Evolutionary conservation across 2,113 vertebrate species (phyloP), one percentile per base, ranked within the genome.

Genomic region (Pelecanoides urinatrix): DNA sequence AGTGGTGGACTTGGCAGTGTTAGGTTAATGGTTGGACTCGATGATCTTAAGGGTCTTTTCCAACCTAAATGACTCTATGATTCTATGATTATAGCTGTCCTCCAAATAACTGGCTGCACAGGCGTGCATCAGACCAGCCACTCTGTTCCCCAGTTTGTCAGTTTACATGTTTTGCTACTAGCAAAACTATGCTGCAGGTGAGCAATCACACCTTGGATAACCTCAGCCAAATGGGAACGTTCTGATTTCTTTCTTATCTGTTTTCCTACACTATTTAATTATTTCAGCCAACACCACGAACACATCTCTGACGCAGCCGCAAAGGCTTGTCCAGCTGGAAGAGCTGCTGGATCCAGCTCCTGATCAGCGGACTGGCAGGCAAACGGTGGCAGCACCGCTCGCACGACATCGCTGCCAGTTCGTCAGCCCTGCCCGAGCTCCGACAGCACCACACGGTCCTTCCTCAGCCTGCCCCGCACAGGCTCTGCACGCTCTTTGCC

Each of bases 401-500:
- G 1, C 52, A 6, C 2, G 2, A 66, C 49, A 26, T 8, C 2
- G 4, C 32, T 25, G 20, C 32, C 44, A 17, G 15, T 17, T 45
- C 4, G 4, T 26, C 83, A 94, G 63, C 55, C 40, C 50, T 71
- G 40, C 36, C 40, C 9, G 4, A 65, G 49, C 2, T 4, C 20
- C 36, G 6, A 7, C 49, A 68, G 38, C n/a, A 40, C 7, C 1
- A 0, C 20, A 29, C 3, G 9, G 8, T 47, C 36, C 49, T 36
- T 82, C 70, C 47, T 36, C 59, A 73, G 40, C n/a, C 47, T 30
- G 13, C 15, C 58, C 30, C 0, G 2, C 5, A 5, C 16, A 3
- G 4, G 13, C 26, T 89, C 26, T 1, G 0, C 18, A 34, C 0
- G 0, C 9, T 36, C 34, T 61, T 75, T 38, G 6, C 26, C 38